Evolutionary conservation across 1,140 invertebrate genomes (phyloP).

Genomic region (Drosophila parabipectinata): DNA sequence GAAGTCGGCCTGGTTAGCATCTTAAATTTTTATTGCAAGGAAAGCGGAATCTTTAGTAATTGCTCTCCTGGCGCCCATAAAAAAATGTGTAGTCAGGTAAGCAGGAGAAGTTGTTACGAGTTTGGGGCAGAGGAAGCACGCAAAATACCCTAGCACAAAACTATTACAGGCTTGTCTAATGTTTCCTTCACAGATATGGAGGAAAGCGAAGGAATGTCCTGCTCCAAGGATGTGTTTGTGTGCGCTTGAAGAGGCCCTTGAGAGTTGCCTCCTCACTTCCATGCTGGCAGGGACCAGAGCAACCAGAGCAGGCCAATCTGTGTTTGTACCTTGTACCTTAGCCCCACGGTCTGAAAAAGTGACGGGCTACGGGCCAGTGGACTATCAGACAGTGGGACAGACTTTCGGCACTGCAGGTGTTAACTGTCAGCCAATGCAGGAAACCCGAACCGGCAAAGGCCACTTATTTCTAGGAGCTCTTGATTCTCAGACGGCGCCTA

Average conservation of each 20-base stretch:
- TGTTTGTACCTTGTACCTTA: constrained; percentile 42
- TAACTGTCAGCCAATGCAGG: constrained; percentile 49
- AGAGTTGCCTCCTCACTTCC: constrained; percentile 60
- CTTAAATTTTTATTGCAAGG: constrained; percentile 80
- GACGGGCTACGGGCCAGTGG: neutral
- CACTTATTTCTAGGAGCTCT: neutral
- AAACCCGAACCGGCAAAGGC: neutral
- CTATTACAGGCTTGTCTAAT: constrained; percentile 61
- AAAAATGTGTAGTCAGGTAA: constrained; percentile 81
- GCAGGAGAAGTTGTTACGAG: constrained; percentile 63
- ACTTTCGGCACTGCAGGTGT: constrained; percentile 55
- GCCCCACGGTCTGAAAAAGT: constrained; percentile 5
- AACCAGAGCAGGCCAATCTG: constrained; percentile 58
- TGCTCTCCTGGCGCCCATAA: constrained; percentile 76
- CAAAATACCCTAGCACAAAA: constrained; percentile 51
- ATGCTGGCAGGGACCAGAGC: constrained; percentile 18
- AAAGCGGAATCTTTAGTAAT: constrained; percentile 75
- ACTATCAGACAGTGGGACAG: neutral
- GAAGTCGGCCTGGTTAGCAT: constrained; percentile 39
- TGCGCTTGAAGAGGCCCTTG: constrained; percentile 67
- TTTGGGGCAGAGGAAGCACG: constrained; percentile 31
- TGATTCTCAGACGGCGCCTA: constrained; percentile 43
- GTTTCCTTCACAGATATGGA: constrained; percentile 24
- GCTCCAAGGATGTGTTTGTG: constrained; percentile 13
- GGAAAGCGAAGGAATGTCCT: constrained; percentile 27